A percentile compares a stretch with the other conserved stretches of the same genome.
These are phyloP conservation scores for Leptinotarsa peninsularis DNA, from an alignment of 2,888 invertebrate species.

Conservation along the genomic window DNA sequence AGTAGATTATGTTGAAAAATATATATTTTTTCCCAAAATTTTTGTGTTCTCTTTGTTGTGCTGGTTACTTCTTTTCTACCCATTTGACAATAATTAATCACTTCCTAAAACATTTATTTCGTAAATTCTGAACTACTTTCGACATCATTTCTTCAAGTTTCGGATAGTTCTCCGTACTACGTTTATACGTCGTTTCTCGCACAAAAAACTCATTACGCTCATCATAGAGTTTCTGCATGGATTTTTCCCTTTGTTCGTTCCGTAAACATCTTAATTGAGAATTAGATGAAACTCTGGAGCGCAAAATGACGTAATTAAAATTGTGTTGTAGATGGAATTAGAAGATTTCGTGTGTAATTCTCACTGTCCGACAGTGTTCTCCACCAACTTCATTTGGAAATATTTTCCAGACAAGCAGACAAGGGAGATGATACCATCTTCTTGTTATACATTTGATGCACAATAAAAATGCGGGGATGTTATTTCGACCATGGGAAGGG, in stretches of 20 bases:
- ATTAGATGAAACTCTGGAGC: slow-evolving; percentile 8
- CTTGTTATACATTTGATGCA: slow-evolving; percentile 1
- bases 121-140: too few species aligned
- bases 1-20: too few species aligned
- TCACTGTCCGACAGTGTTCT: slow-evolving; percentile 2
- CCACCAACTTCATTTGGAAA: not conserved
- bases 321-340: slow-evolving; percentile 18
- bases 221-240: not conserved
- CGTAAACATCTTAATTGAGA: slow-evolving; percentile 20
- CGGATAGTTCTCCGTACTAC: too few species aligned
- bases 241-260: not conserved
- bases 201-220: not conserved
- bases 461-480: not conserved
- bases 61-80: too few species aligned
- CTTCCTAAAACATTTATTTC: too few species aligned
- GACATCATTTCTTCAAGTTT: too few species aligned
- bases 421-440: slow-evolving; percentile 4
- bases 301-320: slow-evolving; percentile 17
- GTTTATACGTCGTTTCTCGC: not conserved
- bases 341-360: slow-evolving; percentile 14
- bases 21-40: too few species aligned
- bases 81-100: too few species aligned
- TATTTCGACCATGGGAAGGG: not conserved
- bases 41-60: too few species aligned
- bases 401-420: not conserved